Evolutionary conservation across 2,797 vertebrate genomes (phyloP), one percentile per base, ranked within the genome.

Genomic region (Anniella stebbinsi): DNA sequence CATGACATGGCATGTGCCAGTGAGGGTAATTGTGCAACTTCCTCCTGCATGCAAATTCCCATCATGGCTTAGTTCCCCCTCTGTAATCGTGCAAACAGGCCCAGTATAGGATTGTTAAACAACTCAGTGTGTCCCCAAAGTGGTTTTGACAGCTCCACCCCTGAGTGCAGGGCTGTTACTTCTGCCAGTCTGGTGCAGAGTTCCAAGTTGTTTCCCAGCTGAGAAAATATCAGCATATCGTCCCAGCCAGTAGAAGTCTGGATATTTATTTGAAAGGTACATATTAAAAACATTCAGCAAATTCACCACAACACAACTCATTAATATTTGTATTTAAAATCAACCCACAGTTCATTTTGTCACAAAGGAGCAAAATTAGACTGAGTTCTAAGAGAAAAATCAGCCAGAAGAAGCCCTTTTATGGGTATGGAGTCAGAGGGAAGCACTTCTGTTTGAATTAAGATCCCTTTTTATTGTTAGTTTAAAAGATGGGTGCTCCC

Each of bases 401-500:
- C 66, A 51, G 15, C 15, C 28, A 87, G 41, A 80, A 28, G 21
- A 67, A 38, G 36, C 48, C 23, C 45, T 63, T 33, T 25, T 57
- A 80, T 81, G 66, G 11, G 28, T n/a, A 21, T 54, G 18, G 36
- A 28, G 10, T 23, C 7, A 84, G 72, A 12, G 66, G 36, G 36
- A 28, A 30, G 78, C 18, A 0, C 3, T 10, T 77, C 18, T 30
- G 9, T 67, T n/a, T 2, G 23, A 81, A 38, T 28, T 25, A 18
- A 3, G 30, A 66, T 33, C 18, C 28, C 30, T 30, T 63, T 45
- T 30, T n/a, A 33, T 67, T 12, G 45, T 36, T 13, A 73, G 6
- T 54, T 73, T 28, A 45, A 4, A 11, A 78, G 48, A 38, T 0
- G 0, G 41, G 36, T 0, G 0, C 25, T 70, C 66, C 57, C 23